Percentiles rank a stretch among this genome's conserved stretches.
phyloP scores from a whole-genome alignment of 2,797 vertebrate genomes.

The Pangasius mekongensis region DNA sequence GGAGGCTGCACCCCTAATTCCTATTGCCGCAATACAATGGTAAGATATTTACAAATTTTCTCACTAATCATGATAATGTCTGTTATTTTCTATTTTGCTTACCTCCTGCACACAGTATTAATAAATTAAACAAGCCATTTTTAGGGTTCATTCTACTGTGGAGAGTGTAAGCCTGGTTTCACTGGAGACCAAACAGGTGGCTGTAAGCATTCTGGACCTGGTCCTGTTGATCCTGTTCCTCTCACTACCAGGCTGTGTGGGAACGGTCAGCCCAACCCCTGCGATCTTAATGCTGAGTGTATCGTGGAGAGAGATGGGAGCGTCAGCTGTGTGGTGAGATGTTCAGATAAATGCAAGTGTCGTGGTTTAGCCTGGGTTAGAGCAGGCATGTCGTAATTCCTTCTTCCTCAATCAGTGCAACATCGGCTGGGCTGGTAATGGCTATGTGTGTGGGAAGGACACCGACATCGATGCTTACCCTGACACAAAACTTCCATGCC shows the following conservation, averaged over 20 bases:
- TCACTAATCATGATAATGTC: neutral
- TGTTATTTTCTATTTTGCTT: neutral
- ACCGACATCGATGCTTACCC: conserved; percentile 96
- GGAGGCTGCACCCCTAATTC: conserved; percentile 90
- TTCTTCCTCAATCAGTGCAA: conserved; percentile 79
- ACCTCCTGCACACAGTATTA: neutral
- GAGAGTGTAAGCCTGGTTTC: conserved; percentile 86
- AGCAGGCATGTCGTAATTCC: neutral
- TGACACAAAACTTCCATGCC: conserved; percentile 82
- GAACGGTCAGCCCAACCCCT: conserved; percentile 84
- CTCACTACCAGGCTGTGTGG: conserved; percentile 76
- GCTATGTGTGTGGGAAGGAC: conserved; percentile 91
- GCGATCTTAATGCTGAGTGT: conserved; percentile 85
- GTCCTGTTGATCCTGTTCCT: neutral
- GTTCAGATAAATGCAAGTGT: neutral
- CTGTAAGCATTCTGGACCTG: conserved; percentile 67
- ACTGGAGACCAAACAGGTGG: conserved; percentile 86
- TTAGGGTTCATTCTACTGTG: conserved; percentile 92
- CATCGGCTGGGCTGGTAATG: conserved; percentile 94
- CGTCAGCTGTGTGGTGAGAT: conserved; percentile 84
- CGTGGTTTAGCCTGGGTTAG: neutral
- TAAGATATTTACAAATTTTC: conserved; percentile 69
- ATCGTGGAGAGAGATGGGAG: conserved; percentile 85
- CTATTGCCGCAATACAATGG: conserved; percentile 88
- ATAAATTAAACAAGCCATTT: neutral